Base-by-base conservation (phyloP, 1,140 invertebrate genomes). In the Dendroctonus ponderosae region DNA sequence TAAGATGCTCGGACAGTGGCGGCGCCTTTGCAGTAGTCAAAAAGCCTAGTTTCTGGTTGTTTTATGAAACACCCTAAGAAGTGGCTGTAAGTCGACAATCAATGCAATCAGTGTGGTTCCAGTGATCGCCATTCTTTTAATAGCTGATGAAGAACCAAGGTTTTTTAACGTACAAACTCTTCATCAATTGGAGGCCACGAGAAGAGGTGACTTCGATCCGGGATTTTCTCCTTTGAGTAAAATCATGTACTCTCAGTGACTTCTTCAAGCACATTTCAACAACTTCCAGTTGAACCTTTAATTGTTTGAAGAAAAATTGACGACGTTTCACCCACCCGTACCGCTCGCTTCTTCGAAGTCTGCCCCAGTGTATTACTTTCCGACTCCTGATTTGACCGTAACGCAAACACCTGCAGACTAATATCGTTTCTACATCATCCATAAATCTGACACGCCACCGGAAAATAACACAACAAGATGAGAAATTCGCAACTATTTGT, bases 351-450 rank as follows among this genome's bases (percentile, higher is more conserved):
- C 56, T 44, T 40, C n/a, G n/a, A n/a, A n/a, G n/a, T n/a, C 44
- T 54, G n/a, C 41, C 67, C 69, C 71, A 72, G 71, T 74, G 74
- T 68, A 74, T 76, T 75, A 76, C 74, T 75, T 75, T 68, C 63
- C 63, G 74, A 74, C 71, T 76, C 70, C 66, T 72, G 72, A 70
- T 70, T 69, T 70, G 63, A 68, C 66, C 70, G 66, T 58, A 63
- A 63, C 65, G 50, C 61, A 74, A 71, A 73, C 72, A 75, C 71
- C 74, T 75, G 71, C 71, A 68, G 60, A 69, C 66, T 72, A 72
- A 75, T 76, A 73, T 74, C 73, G 72, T 68, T 74, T 72, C 69
- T 68, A 68, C 60, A 67, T 66, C 67, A 67, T 11, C 64, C 54
- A 69, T 72, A 74, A 72, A 73, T 73, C 62, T 64, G 67, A 51